These are phyloP conservation scores for Probaryconus sp. DNA, from an alignment of 1,140 invertebrate genomes.

Conservation along the genomic window DNA sequence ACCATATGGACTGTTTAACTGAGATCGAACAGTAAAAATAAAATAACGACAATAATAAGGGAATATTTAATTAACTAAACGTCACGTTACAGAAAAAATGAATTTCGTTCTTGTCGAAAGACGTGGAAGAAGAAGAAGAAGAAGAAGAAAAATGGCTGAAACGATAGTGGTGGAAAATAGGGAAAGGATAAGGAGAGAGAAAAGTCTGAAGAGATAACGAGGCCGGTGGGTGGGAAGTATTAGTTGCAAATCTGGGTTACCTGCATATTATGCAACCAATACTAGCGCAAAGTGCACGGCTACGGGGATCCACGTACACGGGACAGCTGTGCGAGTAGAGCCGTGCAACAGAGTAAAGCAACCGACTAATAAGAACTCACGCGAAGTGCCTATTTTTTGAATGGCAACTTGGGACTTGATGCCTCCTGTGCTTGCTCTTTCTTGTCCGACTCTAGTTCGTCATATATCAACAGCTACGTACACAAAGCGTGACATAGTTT, in stretches of 20 bases:
- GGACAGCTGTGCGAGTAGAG: slow-evolving; percentile 31
- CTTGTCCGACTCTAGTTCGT: too few species aligned
- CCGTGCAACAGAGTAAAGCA: slow-evolving; percentile 11
- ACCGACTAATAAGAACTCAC: slow-evolving; percentile 31
- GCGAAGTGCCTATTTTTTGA: slow-evolving; percentile 49
- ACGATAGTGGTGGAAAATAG: slow-evolving; percentile 19
- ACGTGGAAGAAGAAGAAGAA: neutral
- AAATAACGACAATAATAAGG: too few species aligned
- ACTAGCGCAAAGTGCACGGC: slow-evolving; percentile 54
- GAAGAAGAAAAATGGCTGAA: slow-evolving; percentile 18
- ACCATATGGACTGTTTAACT: too few species aligned
- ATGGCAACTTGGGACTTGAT: slow-evolving; percentile 22
- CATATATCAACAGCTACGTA: too few species aligned
- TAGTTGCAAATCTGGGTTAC: slow-evolving; percentile 74
- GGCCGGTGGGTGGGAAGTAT: slow-evolving; percentile 70
- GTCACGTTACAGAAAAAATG: too few species aligned
- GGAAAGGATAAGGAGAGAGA: slow-evolving; percentile 36
- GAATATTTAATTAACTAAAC: too few species aligned
- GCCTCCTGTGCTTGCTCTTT: too few species aligned
- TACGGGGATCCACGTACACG: slow-evolving; percentile 42
- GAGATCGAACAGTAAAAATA: too few species aligned
- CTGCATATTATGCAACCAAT: slow-evolving; percentile 76
- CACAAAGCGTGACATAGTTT: slow-evolving; percentile 34
- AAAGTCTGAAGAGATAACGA: slow-evolving; percentile 68
- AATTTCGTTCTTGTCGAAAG: neutral